phyloP scores from a whole-genome alignment of 2,113 vertebrate genomes.

The Paradisaea rubra region DNA sequence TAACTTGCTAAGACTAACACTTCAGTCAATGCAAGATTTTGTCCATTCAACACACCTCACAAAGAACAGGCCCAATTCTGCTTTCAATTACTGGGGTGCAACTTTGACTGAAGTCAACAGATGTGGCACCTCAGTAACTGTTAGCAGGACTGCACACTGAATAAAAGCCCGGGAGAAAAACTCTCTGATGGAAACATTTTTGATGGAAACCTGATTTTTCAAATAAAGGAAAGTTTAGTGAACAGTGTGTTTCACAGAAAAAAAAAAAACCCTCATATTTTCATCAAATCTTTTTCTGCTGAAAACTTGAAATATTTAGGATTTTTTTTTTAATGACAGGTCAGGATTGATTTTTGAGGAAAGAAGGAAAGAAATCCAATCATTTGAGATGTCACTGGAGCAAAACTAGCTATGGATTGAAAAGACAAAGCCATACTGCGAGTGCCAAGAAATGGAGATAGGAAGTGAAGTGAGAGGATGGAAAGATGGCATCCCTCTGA shows the following conservation, averaged over 20 bases:
- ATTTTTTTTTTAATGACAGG: background rate
- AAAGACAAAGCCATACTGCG: background rate
- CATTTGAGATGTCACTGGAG: background rate
- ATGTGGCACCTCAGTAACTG: conserved; percentile 48
- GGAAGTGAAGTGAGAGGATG: background rate
- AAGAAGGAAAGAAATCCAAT: background rate
- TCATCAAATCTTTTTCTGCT: background rate
- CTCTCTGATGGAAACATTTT: background rate
- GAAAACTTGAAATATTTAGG: background rate
- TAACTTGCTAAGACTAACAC: conserved; percentile 14
- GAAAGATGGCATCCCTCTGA: background rate
- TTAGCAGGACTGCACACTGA: background rate
- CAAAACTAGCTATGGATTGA: background rate
- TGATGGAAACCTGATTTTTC: conserved; percentile 20
- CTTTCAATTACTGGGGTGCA: conserved; percentile 61
- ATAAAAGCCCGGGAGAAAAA: conserved; percentile 15
- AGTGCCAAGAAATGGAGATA: background rate
- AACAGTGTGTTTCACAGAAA: background rate
- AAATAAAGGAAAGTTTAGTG: background rate
- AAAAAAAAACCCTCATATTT: background rate
- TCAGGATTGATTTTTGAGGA: background rate
- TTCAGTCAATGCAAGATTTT: conserved; percentile 9
- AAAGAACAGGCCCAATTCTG: conserved; percentile 40
- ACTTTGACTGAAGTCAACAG: conserved; percentile 52
- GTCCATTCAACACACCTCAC: conserved; percentile 35